Base-by-base conservation (phyloP, 2,113 vertebrate genomes). In the Epinephelus moara region DNA sequence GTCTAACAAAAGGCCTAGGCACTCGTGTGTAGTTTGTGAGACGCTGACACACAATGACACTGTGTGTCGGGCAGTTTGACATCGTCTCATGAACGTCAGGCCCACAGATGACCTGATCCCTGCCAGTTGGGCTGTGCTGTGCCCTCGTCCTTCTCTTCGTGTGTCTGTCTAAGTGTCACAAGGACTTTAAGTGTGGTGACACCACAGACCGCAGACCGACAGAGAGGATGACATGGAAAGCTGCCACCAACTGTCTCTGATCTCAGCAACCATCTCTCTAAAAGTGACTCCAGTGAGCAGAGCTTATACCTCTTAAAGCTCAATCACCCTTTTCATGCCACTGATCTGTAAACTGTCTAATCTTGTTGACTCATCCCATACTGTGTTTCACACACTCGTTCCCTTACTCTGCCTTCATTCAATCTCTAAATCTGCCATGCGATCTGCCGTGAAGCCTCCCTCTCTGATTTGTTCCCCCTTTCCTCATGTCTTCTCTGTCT, bases 201-300 rank as follows among this genome's bases (percentile, higher is more conserved):
- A 70, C 78, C 72, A 21, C 83, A 72, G 40, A 76, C 82, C 45
- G 3, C 82, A 71, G 63, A 50, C 15, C 21, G 64, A 57, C 57
- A 66, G 70, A 63, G 69, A 25, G 14, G 5, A 30, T 10, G 2
- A 2, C 15, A 25, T 45, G 52, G 52, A 86, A 25, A 70, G 60
- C 59, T 71, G 25, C 49, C 72, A 33, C 49, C 1, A 70, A 45
- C 66, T 13, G 30, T 23, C n/a, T 67, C 57, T 75, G 47, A 71
- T 66, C 59, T 68, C 66, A 64, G 42, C 55, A 33, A 50, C 33
- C 30, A 53, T 15, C 21, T 69, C 17, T 76, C 59, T 37, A 25
- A 80, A 52, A 80, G 30, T 63, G 56, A 84, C 76, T 25, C n/a
- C 42, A 42, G 50, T 56, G 17, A 27, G 45, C 66, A 79, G 64